Conservation (phyloP, 1,140 invertebrate species). For the Drosophila yakuba region DNA sequence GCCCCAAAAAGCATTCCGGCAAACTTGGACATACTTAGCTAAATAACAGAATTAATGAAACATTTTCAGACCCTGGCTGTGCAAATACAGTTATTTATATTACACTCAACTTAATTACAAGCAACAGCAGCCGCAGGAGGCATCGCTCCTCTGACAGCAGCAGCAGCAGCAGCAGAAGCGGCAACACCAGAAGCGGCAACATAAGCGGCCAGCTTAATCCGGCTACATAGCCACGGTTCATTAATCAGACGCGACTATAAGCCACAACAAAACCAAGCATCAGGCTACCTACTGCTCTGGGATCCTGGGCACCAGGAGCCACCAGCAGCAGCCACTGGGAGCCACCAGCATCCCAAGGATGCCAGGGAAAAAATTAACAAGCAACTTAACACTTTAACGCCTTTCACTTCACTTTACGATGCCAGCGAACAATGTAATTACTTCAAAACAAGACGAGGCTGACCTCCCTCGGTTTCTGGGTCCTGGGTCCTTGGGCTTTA, state of each 20-base stretch:
- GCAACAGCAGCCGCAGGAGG: constrained; percentile 62
- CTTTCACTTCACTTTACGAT: constrained; percentile 79
- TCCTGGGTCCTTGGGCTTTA: constrained; percentile 23
- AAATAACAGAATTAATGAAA: constrained; percentile 82
- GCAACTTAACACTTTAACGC: constrained; percentile 83
- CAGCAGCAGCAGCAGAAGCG: constrained; percentile 9
- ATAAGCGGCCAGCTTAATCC: constrained; percentile 59
- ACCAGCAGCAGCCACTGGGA: constrained; percentile 22
- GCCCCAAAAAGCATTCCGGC: constrained; percentile 42
- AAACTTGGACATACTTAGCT: constrained; percentile 71
- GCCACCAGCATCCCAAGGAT: constrained; percentile 22
- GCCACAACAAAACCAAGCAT: constrained; percentile 70
- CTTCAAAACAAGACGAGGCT: constrained; percentile 73
- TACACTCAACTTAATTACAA: constrained; percentile 82
- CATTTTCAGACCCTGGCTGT: constrained; percentile 65
- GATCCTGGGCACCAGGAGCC: constrained; percentile 11
- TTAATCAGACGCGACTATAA: constrained; percentile 80
- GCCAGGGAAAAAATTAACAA: constrained; percentile 75
- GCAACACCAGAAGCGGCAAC: constrained; percentile 5
- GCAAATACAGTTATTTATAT: constrained; percentile 82
- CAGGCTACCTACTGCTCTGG: constrained; percentile 31
- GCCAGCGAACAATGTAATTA: constrained; percentile 81
- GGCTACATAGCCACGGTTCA: constrained; percentile 78
- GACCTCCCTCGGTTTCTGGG: constrained; percentile 29
- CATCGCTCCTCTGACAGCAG: constrained; percentile 50